These are phyloP conservation scores for Tapera naevia DNA, from an alignment of 2,797 vertebrate genomes.

Conservation along the genomic window DNA sequence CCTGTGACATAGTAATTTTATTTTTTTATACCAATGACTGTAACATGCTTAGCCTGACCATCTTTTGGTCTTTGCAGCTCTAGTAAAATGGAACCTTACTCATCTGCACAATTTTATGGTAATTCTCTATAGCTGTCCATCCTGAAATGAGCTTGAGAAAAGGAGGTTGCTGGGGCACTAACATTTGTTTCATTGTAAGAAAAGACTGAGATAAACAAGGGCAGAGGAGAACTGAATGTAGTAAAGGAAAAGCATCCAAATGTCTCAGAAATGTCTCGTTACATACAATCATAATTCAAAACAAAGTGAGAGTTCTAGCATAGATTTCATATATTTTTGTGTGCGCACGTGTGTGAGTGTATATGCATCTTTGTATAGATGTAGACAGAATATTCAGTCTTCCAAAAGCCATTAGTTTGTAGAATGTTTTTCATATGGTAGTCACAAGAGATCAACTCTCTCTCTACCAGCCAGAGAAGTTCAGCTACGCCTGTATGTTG, in stretches of 20 bases:
- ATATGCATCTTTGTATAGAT: background rate
- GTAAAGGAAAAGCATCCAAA: background rate
- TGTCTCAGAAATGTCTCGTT: background rate
- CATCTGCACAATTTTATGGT: background rate
- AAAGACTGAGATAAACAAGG: background rate
- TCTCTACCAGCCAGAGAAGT: background rate
- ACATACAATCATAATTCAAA: background rate
- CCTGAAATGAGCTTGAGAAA: background rate
- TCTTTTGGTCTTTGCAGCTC: background rate
- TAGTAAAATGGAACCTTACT: background rate
- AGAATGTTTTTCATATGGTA: background rate
- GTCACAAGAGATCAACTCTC: background rate
- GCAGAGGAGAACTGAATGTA: background rate
- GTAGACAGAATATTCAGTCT: background rate
- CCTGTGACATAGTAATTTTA: background rate
- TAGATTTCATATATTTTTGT: background rate
- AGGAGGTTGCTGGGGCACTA: background rate
- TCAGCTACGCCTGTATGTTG: background rate
- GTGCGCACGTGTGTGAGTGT: rapidly evolving
- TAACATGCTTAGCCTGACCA: background rate
- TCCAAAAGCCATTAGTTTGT: background rate
- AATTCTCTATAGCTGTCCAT: background rate
- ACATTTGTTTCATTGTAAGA: background rate
- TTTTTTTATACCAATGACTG: background rate
- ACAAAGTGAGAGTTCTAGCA: background rate